Evolutionary conservation across 2,797 vertebrate species (phyloP), one percentile per base, ranked within the genome.

Genomic region (Astyanax mexicanus): DNA sequence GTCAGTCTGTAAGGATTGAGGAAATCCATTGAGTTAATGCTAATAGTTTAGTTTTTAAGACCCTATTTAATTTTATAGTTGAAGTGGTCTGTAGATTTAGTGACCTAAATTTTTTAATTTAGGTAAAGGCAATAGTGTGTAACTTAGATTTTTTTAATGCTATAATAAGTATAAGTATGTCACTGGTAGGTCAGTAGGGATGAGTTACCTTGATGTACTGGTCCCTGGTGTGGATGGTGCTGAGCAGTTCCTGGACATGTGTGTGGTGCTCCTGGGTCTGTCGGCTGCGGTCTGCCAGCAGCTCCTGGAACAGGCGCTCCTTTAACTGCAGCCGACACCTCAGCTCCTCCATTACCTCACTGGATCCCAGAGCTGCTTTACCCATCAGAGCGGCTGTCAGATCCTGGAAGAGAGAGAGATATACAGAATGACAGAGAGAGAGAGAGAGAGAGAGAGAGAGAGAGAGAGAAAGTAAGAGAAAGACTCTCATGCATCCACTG

Each of bases 221-320:
- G 81, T 96, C 95, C 82, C 93, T 93, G 87, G 85, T 19, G 71
- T 81, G 72, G 86, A 96, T 15, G 12, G 91, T 85, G 61, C 89
- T 81, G 12, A 98, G 89, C 78, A 98, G 92, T 60, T 93, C 90
- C 82, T 90, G 93, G 72, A 98, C 89, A 87, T 97, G 94, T n/a
- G 91, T 80, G 69, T 95, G 91, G 1, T 97, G 95, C 69, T 97
- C 93, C 84, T 87, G 77, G 0, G 89, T 85, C 72, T 95, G 95
- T 0, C 7, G 84, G 68, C 80, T 93, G 1, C 92, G 86, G 79
- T 96, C 94, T 0, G 85, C 88, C 0, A 98, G 89, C 17, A 96
- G 89, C 45, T 95, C 95, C 88, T 97, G 95, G 74, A 99, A 92
- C 89, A 98, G 92, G 57, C 88, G 89, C 81, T 99, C 97, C 62